A percentile compares a stretch with the other conserved stretches of the same genome.
Conservation (phyloP, 2,797 vertebrate species). For the Silurus lanzhouensis region DNA sequence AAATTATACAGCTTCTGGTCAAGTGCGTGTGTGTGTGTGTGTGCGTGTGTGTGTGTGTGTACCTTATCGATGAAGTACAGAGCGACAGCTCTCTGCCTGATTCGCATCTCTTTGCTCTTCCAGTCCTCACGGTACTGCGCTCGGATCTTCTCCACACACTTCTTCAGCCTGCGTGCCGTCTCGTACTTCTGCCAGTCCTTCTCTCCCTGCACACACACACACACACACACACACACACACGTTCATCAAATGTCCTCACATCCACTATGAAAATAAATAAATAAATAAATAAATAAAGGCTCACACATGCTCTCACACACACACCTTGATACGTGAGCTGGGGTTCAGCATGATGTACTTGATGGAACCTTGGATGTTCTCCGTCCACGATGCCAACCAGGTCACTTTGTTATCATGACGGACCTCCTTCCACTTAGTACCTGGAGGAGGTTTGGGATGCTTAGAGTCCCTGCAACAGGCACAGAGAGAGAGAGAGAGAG, state of each 20-base stretch:
- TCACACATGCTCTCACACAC: neutral
- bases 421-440: slow-evolving; percentile 95
- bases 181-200: slow-evolving; percentile 99
- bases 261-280: neutral
- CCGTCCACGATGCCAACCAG: slow-evolving; percentile 95
- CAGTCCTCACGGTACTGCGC: slow-evolving; percentile 93
- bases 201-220: slow-evolving; percentile 81
- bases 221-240: neutral
- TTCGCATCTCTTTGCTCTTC: slow-evolving; percentile 99
- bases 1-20: no score
- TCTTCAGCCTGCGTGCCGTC: slow-evolving; percentile 90
- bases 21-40: neutral
- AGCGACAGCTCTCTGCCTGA: slow-evolving; percentile 92
- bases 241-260: neutral
- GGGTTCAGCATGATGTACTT: slow-evolving; percentile 98
- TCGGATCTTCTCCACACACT: slow-evolving; percentile 91
- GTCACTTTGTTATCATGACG: slow-evolving; percentile 96
- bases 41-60: neutral
- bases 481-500: no score
- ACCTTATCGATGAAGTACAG: slow-evolving; percentile 99
- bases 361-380: slow-evolving; percentile 97
- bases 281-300: no score
- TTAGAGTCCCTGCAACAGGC: slow-evolving; percentile 83
- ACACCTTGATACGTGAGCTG: slow-evolving; percentile 94
- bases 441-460: slow-evolving; percentile 85